Evolutionary conservation across 1,140 invertebrate species (phyloP).

Genomic region (Helicoverpa zea): DNA sequence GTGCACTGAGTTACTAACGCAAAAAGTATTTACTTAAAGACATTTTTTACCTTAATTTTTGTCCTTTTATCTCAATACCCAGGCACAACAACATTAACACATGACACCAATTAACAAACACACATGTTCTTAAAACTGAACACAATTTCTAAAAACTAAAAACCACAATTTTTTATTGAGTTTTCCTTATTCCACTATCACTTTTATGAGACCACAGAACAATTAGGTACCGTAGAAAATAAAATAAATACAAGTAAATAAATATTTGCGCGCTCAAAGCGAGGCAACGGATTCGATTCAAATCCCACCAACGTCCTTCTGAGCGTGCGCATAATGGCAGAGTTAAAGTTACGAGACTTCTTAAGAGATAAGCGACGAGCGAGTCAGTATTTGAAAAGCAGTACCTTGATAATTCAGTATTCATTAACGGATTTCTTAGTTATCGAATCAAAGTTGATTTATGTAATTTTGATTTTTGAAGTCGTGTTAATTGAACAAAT

Average conservation of each 20-base stretch:
- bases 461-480: too few relatives aligned
- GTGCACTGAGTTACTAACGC: background rate
- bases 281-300: conserved; percentile 45
- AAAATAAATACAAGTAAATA: conserved; percentile 18
- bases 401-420: too few relatives aligned
- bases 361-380: conserved; percentile 37
- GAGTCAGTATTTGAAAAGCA: background rate
- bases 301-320: conserved; percentile 50
- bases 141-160: too few relatives aligned
- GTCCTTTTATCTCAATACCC: background rate
- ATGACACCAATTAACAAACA: background rate
- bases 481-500: too few relatives aligned
- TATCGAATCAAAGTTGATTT: too few relatives aligned
- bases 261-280: conserved; percentile 23
- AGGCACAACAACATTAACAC: background rate
- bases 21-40: background rate
- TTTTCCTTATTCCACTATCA: background rate
- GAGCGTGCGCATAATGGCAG: conserved; percentile 42
- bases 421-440: too few relatives aligned
- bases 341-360: conserved; percentile 52
- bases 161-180: background rate
- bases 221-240: background rate
- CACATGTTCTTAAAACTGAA: too few relatives aligned
- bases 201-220: background rate
- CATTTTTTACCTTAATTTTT: background rate